Conservation (phyloP, 2,113 vertebrate genomes). For the Prionailurus bengalensis region DNA sequence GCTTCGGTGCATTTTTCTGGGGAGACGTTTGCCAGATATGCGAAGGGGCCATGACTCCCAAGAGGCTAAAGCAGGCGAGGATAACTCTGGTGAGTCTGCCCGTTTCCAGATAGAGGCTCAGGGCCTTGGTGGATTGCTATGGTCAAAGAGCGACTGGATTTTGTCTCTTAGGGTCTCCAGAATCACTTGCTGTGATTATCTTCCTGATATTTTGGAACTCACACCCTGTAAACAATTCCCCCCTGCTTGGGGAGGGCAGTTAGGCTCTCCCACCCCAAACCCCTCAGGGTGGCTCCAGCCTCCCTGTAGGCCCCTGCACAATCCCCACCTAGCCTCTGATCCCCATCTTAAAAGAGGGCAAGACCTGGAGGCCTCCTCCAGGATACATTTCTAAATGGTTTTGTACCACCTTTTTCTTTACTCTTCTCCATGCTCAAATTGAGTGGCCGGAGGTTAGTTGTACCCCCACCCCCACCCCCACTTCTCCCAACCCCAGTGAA, state of each 20-base stretch:
- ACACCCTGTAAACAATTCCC: background rate
- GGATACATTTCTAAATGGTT: background rate
- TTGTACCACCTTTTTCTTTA: background rate
- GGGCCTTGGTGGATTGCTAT: background rate
- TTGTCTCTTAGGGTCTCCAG: conserved; percentile 6
- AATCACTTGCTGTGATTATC: background rate
- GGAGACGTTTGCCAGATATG: background rate
- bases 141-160: background rate
- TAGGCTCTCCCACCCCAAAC: background rate
- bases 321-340: background rate
- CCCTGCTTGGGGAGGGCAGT: background rate
- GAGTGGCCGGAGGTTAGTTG: background rate
- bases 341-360: background rate
- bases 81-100: background rate
- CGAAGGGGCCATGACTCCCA: background rate
- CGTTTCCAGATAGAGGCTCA: background rate
- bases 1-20: background rate
- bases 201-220: background rate
- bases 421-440: background rate
- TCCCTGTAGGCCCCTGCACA: background rate
- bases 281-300: background rate
- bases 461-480: rapidly evolving
- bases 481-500: background rate
- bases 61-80: background rate
- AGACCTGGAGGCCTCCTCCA: background rate